Base-by-base conservation (phyloP, 2,113 vertebrate species). In the Grammomys dolichurus region DNA sequence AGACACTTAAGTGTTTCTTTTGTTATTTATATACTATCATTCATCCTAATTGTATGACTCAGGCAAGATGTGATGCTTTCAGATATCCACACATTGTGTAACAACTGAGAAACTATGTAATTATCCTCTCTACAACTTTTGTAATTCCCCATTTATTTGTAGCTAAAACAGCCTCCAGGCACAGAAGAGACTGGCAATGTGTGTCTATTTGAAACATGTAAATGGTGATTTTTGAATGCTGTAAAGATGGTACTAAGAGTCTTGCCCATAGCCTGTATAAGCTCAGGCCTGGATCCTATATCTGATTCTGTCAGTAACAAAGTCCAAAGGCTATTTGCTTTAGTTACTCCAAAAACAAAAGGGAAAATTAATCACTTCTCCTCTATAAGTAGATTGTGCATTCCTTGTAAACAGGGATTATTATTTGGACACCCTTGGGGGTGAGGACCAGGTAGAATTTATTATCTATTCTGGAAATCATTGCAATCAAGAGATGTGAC, bases 381-480 rank as follows among this genome's bases (percentile, higher is more conserved):
- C 19, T 90, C 40, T 89, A 11, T 33, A 58, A 75, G 76, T 56
- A 80, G 33, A 73, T 63, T 80, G 75, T 46, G 46, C 46, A n/a
- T n/a, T 90, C 36, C 12, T 69, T 67, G 58, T 72, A 24, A 48
- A 60, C 19, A 92, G 40, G 10, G 19, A 63, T 73, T 60, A 11
- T 51, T 4, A 54, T 92, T 46, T 33, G 58, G 48, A 43, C 3
- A 36, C 26, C 0, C 78, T n/a, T 26, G 33, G 13, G 11, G 28
- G 13, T 1, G 28, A n/a, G 26, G 19, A 75, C 19, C 43, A 33
- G 33, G 6, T 12, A 85, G 12, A 14, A 46, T 3, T 93, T 94
- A 17, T 54, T 95, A 65, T 26, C 31, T 81, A 20, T 93, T 96
- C 36, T 91, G 73, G 56, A 89, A 75, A 56, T 70, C 26, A 77